phyloP scores from a whole-genome alignment of 2,888 invertebrate species.

The Amorpha juglandis region DNA sequence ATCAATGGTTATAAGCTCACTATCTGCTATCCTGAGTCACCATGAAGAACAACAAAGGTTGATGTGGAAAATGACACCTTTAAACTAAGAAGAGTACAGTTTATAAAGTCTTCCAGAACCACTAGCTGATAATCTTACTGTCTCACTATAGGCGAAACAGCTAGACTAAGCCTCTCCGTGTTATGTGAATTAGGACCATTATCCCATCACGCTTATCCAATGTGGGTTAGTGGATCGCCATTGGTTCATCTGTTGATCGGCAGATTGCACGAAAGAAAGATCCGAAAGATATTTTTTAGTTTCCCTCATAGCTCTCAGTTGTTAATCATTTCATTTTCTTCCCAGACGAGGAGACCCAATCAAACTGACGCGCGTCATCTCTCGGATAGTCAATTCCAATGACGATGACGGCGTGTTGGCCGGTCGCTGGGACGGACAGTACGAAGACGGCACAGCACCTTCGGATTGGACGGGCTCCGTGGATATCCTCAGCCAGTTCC shows the following conservation, averaged over 20 bases:
- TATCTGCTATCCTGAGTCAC: not conserved
- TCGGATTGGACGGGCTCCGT: constrained; percentile 92
- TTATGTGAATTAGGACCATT: too few species aligned
- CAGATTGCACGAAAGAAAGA: not conserved
- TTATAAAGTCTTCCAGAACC: too few species aligned
- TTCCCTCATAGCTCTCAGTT: not conserved
- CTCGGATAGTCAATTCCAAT: constrained; percentile 89
- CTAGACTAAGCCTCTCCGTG: too few species aligned
- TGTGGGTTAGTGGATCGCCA: too few species aligned
- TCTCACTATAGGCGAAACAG: too few species aligned
- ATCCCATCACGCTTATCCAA: too few species aligned
- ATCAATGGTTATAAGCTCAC: not conserved
- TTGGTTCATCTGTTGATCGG: too few species aligned
- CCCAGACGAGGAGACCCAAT: constrained; percentile 88
- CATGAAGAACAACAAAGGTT: too few species aligned
- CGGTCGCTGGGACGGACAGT: constrained; percentile 90
- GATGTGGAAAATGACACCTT: too few species aligned
- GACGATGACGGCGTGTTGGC: constrained; percentile 89
- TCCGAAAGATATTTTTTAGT: not conserved
- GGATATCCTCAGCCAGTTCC: constrained; percentile 89
- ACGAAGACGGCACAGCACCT: constrained; percentile 89
- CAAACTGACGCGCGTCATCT: constrained; percentile 87
- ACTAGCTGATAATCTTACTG: too few species aligned
- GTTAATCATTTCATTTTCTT: not conserved
- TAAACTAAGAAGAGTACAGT: too few species aligned